phyloP scores from a whole-genome alignment of 2,797 vertebrate species.

The Sebastes kiyomatsui region DNA sequence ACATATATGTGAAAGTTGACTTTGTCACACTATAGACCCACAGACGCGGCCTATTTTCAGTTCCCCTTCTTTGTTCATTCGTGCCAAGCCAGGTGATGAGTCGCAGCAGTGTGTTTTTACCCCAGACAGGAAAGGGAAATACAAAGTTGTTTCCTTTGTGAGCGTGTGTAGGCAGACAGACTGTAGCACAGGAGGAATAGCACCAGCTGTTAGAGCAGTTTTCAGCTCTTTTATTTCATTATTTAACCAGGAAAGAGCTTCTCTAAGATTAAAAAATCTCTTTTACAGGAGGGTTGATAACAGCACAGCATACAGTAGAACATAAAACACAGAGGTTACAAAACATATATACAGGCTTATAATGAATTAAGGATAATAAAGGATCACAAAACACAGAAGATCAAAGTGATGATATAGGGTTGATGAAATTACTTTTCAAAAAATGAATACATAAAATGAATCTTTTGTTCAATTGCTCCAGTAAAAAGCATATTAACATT shows the following conservation, averaged over 20 bases:
- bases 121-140: slow-evolving; percentile 79
- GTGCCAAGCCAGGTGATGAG: slow-evolving; percentile 50
- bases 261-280: neutral
- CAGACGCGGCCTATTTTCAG: slow-evolving; percentile 51
- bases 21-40: neutral
- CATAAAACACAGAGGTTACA: neutral
- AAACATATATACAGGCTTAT: neutral
- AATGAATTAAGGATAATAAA: neutral
- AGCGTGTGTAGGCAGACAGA: slow-evolving; percentile 22
- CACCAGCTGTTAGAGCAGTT: neutral
- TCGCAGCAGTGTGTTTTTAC: slow-evolving; percentile 33
- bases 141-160: slow-evolving; percentile 70
- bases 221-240: neutral
- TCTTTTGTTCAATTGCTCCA: slow-evolving; percentile 5
- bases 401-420: neutral
- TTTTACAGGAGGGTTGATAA: neutral
- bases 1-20: slow-evolving; percentile 45
- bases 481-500: neutral
- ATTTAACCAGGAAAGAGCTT: neutral
- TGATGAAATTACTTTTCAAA: neutral
- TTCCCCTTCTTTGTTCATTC: slow-evolving; percentile 16
- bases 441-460: neutral
- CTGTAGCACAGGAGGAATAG: neutral
- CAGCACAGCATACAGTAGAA: neutral
- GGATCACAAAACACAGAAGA: neutral